Base-by-base conservation (phyloP, 1,140 invertebrate genomes). In the Leptinotarsa defecta region DNA sequence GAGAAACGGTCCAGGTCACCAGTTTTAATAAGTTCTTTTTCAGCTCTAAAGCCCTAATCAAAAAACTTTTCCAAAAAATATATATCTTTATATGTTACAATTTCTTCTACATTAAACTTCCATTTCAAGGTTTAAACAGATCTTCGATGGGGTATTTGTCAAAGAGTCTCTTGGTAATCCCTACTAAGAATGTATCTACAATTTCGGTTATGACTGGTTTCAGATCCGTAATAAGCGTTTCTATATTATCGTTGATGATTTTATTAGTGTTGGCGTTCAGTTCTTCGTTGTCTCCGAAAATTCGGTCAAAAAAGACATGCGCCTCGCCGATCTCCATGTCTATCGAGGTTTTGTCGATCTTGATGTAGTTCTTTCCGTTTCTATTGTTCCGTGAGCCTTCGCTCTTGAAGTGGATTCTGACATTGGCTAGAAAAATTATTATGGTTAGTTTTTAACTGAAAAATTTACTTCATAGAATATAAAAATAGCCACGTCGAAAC, bases 201-300 rank as follows among this genome's bases (percentile, higher is more conserved):
- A 57, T 57, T 19, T 57, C 13, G 4, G 52, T n/a, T 57, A 57
- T 19, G n/a, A 57, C 52, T 17, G 52, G 52, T 17, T 19, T 57
- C 15, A 57, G 17, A 17, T 57, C 52, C 15, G 52, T 17, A n/a
- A 57, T 57, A 13, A 57, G 52, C 15, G 52, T 17, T n/a, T 57
- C 17, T 63, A 82, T 76, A 71, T 82, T 82, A 17, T 82, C 73
- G 61, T 82, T 82, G 15, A 82, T 79, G 22, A 81, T 75, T 74
- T 73, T 73, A 48, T 82, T 82, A 13, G 81, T 82, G 73, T 78
- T 77, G 8, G 74, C 79, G 86, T 78, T 86, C 85, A 80, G 43
- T 48, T 76, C 70, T 24, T 63, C 63, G 20, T 80, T 80, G 43
- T 83, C 82, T 20, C 86, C 85, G 84, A 81, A 74, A 15, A 78